Conservation (phyloP, 2,888 invertebrate species). For the Horisme vitalbata region DNA sequence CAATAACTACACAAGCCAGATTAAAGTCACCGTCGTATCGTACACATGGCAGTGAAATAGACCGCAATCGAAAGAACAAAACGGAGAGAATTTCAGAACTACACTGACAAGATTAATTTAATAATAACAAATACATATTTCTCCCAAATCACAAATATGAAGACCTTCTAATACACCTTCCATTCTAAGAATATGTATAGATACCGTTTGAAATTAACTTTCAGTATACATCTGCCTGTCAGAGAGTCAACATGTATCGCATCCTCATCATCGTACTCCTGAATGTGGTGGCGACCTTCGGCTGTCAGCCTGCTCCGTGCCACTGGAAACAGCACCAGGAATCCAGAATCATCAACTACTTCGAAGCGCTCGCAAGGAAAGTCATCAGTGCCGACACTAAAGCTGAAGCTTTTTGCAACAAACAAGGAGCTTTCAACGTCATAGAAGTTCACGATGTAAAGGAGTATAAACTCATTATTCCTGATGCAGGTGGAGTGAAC, state of each 20-base stretch:
- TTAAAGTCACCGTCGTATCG: too few species aligned
- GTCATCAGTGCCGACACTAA: conserved; percentile 26
- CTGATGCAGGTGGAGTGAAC: not conserved
- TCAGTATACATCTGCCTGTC: conserved; percentile 2
- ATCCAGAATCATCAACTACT: conserved; percentile 22
- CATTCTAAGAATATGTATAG: not conserved
- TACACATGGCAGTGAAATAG: too few species aligned
- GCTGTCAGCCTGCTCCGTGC: conserved; percentile 26
- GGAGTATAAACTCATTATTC: conserved; percentile 18
- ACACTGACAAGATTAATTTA: too few species aligned
- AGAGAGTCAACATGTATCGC: conserved; percentile 16
- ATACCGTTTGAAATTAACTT: not conserved
- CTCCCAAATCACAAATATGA: too few species aligned
- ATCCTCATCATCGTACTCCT: conserved; percentile 13
- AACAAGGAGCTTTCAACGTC: conserved; percentile 8
- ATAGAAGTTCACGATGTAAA: conserved; percentile 11
- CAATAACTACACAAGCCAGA: too few species aligned
- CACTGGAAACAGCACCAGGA: conserved; percentile 21
- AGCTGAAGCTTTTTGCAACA: conserved; percentile 17
- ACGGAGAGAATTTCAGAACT: too few species aligned
- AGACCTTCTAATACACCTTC: not conserved
- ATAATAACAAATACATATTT: too few species aligned
- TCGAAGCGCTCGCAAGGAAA: conserved; percentile 21
- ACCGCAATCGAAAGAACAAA: too few species aligned
- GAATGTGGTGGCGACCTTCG: conserved; percentile 11